A percentile compares a stretch with the other conserved stretches of the same genome.
Conservation (phyloP, 64 coral and sea anemone genomes). For the Astreopora myriophthalma region DNA sequence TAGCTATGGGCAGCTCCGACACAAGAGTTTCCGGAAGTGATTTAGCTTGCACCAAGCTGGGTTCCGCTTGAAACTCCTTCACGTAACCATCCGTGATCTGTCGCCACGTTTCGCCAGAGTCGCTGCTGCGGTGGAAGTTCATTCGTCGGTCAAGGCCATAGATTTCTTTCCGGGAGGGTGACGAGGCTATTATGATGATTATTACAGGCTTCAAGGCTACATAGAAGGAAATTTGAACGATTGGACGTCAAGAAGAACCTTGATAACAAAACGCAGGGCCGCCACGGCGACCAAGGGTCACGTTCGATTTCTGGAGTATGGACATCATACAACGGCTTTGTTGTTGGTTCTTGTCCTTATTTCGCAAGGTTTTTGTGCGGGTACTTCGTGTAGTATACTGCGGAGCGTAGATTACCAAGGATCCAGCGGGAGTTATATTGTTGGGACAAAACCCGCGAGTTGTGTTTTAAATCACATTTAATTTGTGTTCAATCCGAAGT, state of each 20-base stretch:
- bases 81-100: slow-evolving; percentile 62
- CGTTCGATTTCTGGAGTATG: too few relatives aligned
- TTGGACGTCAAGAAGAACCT: neutral
- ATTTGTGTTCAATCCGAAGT: too few relatives aligned
- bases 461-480: too few relatives aligned
- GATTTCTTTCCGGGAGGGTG: slow-evolving; percentile 26
- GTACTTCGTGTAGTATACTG: too few relatives aligned
- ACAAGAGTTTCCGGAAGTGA: slow-evolving; percentile 62
- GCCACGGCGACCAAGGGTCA: too few relatives aligned
- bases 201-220: slow-evolving; percentile 49
- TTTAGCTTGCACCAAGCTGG: neutral
- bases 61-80: neutral
- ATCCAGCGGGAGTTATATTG: too few relatives aligned
- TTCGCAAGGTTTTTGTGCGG: too few relatives aligned
- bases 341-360: too few relatives aligned
- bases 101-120: slow-evolving; percentile 53
- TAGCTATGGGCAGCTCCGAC: slow-evolving; percentile 18
- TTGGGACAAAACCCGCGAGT: too few relatives aligned
- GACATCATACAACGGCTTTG: too few relatives aligned
- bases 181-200: slow-evolving; percentile 13
- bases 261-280: neutral
- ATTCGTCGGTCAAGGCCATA: slow-evolving; percentile 64
- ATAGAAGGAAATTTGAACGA: neutral
- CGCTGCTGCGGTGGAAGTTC: slow-evolving; percentile 60
- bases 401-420: too few relatives aligned